phyloP scores from a whole-genome alignment of 1,140 invertebrate genomes.

The Patella vulgata region DNA sequence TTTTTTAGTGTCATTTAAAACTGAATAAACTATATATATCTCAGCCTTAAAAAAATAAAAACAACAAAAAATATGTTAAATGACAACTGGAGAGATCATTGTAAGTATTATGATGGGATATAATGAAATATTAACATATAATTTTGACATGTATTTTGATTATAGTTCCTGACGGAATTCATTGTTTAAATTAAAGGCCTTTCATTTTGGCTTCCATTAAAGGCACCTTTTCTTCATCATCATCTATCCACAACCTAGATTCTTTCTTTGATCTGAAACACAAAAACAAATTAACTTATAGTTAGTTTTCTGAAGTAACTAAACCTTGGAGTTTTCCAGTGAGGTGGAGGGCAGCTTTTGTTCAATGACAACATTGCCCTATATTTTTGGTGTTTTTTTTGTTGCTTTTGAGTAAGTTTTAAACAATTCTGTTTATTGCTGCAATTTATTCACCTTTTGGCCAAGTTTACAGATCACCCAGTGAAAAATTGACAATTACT shows the following conservation, averaged over 20 bases:
- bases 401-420: not conserved
- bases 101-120: too few relatives aligned
- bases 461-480: too few relatives aligned
- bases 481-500: too few relatives aligned
- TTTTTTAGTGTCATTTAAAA: too few relatives aligned
- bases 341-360: not conserved
- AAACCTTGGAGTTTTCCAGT: not conserved
- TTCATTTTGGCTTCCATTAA: conserved; percentile 21
- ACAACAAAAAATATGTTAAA: too few relatives aligned
- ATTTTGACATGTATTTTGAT: too few relatives aligned
- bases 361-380: not conserved
- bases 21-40: too few relatives aligned
- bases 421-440: not conserved
- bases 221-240: conserved; percentile 36
- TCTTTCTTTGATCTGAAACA: conserved; percentile 38
- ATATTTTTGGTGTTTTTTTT: not conserved
- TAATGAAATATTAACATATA: too few relatives aligned
- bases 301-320: not conserved
- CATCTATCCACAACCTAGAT: conserved; percentile 25
- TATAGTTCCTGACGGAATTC: too few relatives aligned
- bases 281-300: not conserved
- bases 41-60: too few relatives aligned
- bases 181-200: not conserved
- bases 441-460: too few relatives aligned
- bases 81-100: too few relatives aligned